These are phyloP conservation scores for Enteromius fasciolatus DNA, from an alignment of 2,797 vertebrate genomes.

Conservation along the genomic window DNA sequence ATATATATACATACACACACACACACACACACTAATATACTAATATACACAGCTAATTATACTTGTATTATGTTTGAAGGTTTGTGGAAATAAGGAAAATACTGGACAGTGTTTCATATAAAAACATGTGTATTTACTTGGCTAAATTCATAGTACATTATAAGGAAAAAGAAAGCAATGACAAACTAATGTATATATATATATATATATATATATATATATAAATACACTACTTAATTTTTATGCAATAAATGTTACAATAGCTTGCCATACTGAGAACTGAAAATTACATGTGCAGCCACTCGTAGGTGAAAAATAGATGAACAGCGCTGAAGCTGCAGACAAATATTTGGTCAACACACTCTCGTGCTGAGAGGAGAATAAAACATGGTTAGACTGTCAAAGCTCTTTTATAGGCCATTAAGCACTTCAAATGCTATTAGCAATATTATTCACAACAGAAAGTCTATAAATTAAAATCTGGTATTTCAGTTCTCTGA, in stretches of 20 bases:
- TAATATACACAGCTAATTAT: background rate
- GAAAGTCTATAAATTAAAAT: constrained; percentile 17
- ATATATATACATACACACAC: too few relatives aligned
- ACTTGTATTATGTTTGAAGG: too few relatives aligned
- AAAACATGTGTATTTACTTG: background rate
- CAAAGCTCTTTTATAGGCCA: constrained; percentile 14
- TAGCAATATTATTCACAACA: constrained; percentile 12
- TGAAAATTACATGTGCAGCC: constrained; percentile 40
- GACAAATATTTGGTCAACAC: constrained; percentile 51
- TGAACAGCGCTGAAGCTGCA: constrained; percentile 32
- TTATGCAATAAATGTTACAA: background rate
- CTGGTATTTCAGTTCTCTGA: constrained; percentile 9
- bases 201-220: too few relatives aligned
- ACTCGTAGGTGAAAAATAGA: constrained; percentile 17
- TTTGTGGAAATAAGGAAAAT: too few relatives aligned
- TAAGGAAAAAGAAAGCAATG: background rate
- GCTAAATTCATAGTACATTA: background rate
- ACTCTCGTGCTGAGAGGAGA: constrained; percentile 38
- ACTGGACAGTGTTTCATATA: too few relatives aligned
- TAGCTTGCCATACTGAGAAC: background rate
- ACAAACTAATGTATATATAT: background rate
- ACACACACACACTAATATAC: too few relatives aligned
- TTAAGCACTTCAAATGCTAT: constrained; percentile 5
- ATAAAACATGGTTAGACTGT: constrained; percentile 32
- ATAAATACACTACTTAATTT: background rate